phyloP scores from a whole-genome alignment of 2,888 invertebrate genomes.

The Cheilosia scutellata region DNA sequence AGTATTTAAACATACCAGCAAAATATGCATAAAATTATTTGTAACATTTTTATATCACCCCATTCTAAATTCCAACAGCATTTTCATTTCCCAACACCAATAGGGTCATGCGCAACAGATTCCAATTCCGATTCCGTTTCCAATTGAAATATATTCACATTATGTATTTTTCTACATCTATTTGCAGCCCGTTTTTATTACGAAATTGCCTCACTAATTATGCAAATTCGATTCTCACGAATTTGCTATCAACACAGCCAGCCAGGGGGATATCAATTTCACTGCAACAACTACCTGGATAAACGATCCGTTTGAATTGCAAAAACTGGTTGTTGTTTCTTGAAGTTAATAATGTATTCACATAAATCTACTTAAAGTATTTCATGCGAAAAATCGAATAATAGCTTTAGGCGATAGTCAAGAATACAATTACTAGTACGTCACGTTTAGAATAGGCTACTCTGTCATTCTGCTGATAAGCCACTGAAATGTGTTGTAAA shows the following conservation, averaged over 20 bases:
- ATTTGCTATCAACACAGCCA: neutral
- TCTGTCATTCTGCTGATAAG: neutral
- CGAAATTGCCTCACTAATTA: constrained; percentile 13
- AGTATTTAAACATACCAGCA: too few species aligned
- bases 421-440: neutral
- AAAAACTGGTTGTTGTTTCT: constrained; percentile 14
- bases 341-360: neutral
- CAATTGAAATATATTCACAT: neutral
- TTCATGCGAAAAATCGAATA: neutral
- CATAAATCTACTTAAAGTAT: neutral
- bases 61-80: too few species aligned
- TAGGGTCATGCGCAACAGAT: too few species aligned
- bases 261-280: neutral
- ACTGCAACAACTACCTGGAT: neutral
- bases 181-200: neutral
- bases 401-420: neutral
- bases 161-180: neutral
- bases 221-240: constrained; percentile 34
- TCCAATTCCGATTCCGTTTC: neutral
- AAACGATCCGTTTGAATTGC: constrained; percentile 29
- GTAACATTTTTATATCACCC: too few species aligned
- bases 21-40: too few species aligned
- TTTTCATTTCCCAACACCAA: too few species aligned
- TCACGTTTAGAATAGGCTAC: neutral
- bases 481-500: neutral